These are phyloP conservation scores for Octodon degus DNA, from an alignment of 2,113 vertebrate species.

Conservation along the genomic window DNA sequence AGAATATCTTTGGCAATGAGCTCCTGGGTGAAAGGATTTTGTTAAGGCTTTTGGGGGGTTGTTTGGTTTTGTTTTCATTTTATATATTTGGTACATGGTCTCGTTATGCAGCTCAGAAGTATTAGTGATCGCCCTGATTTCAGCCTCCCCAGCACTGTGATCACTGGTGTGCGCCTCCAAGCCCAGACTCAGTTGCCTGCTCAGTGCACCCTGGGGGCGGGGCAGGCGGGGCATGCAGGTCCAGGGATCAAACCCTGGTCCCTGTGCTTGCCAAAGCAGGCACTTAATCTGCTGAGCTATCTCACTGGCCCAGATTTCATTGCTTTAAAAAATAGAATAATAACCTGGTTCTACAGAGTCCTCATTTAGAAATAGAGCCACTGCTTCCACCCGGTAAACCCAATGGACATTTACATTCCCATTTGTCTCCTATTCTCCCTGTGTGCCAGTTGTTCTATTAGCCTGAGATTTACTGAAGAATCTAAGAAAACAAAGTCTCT, in stretches of 20 bases:
- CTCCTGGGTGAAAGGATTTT: not conserved
- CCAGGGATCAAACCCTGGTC: no score
- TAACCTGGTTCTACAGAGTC: not conserved
- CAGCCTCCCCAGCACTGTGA: no score
- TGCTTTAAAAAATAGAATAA: not conserved
- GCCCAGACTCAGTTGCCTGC: no score
- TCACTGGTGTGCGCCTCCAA: no score
- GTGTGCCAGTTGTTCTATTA: not conserved
- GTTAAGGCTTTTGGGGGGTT: not conserved
- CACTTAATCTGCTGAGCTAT: no score
- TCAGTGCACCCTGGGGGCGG: no score
- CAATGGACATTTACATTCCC: not conserved
- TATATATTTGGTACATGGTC: no score
- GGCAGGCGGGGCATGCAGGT: no score
- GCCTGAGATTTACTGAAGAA: not conserved
- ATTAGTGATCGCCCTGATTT: no score
- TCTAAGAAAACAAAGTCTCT: not conserved
- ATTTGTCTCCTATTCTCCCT: not conserved
- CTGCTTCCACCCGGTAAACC: not conserved
- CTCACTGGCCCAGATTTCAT: not conserved
- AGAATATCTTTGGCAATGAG: constrained; percentile 4
- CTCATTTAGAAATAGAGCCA: not conserved
- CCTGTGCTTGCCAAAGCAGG: no score
- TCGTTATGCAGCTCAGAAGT: no score
- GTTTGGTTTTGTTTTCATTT: no score